A percentile compares a stretch with the other conserved stretches of the same genome.
These are phyloP conservation scores for Crax fasciolata DNA, from an alignment of 2,797 vertebrate genomes.

Conservation along the genomic window DNA sequence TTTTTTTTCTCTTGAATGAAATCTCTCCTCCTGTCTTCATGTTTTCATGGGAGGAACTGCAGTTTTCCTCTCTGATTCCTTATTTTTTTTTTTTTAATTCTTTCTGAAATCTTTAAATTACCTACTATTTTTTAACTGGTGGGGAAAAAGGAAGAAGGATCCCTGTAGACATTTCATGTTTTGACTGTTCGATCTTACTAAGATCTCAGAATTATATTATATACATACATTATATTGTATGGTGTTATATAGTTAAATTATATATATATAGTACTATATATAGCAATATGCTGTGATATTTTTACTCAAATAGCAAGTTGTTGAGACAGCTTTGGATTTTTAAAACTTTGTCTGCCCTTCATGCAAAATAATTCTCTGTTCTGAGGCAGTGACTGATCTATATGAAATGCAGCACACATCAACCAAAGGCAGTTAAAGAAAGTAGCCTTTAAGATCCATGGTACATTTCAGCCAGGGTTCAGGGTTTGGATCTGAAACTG, in stretches of 20 bases:
- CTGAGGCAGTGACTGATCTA: neutral
- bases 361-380: neutral
- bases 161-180: neutral
- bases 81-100: neutral
- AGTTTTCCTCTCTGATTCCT: neutral
- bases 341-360: neutral
- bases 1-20: slow-evolving; percentile 26
- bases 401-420: neutral
- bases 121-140: neutral
- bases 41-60: slow-evolving; percentile 11
- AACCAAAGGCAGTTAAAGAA: neutral
- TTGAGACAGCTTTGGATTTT: neutral
- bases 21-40: neutral
- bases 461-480: slow-evolving; percentile 4
- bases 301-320: neutral
- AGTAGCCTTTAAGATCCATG: neutral
- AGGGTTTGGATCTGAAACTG: neutral
- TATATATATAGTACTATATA: neutral
- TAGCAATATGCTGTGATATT: neutral
- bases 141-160: neutral
- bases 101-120: neutral
- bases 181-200: neutral
- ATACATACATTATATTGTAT: no score
- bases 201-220: neutral
- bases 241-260: no score